Evolutionary conservation across 2,113 vertebrate genomes (phyloP).

Genomic region (Cepphus grylle): DNA sequence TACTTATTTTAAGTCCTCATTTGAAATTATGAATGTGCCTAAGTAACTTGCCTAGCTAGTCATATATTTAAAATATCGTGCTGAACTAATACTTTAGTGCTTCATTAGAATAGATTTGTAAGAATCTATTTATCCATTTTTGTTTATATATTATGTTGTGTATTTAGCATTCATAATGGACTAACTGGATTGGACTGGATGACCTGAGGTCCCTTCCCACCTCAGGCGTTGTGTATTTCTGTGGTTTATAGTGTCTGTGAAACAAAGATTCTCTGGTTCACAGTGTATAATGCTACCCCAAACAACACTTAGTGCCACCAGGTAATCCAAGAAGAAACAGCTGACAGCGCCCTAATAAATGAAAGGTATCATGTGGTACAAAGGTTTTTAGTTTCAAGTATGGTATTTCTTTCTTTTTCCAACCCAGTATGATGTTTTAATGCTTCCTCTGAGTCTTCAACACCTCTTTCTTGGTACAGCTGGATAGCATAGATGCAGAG

Average conservation of each 20-base stretch:
- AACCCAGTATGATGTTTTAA: background rate
- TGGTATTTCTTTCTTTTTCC: background rate
- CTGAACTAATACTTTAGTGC: background rate
- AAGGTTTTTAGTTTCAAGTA: background rate
- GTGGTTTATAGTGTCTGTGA: background rate
- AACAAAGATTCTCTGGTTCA: background rate
- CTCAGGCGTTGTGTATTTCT: background rate
- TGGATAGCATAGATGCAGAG: background rate
- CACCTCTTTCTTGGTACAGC: background rate
- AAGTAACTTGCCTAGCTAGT: background rate
- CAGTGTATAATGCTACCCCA: background rate
- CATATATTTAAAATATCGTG: background rate
- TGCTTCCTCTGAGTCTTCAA: background rate
- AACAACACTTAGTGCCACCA: background rate
- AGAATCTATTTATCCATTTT: background rate
- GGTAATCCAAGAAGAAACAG: background rate
- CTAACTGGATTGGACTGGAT: background rate
- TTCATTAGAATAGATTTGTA: background rate
- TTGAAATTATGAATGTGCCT: background rate
- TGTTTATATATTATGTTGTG: background rate
- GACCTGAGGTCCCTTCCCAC: background rate
- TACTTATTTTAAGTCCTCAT: background rate
- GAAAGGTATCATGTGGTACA: background rate
- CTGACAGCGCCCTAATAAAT: background rate
- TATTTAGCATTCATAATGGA: background rate